A percentile compares a stretch with the other conserved stretches of the same genome.
phyloP scores from a whole-genome alignment of 2,888 invertebrate species.

The Altica lythri region DNA sequence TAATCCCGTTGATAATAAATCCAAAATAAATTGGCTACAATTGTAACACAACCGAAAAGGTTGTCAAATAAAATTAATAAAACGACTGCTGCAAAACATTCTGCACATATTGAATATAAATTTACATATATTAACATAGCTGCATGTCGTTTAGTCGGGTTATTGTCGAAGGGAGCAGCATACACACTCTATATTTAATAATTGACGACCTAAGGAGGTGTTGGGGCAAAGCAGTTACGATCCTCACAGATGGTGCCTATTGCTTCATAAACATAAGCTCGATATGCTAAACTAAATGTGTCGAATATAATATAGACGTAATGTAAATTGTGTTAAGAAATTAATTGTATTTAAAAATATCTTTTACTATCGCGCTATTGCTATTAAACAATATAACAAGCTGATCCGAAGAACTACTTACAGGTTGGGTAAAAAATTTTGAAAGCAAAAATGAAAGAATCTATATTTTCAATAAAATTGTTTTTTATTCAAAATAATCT shows the following conservation, averaged over 20 bases:
- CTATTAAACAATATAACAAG: too few relatives aligned
- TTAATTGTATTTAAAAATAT: too few relatives aligned
- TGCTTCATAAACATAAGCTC: constrained; percentile 51
- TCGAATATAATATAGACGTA: constrained; percentile 19
- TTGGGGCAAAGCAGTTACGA: constrained; percentile 49
- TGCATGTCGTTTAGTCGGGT: constrained; percentile 31
- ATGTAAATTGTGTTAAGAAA: too few relatives aligned
- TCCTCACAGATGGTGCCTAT: constrained; percentile 50
- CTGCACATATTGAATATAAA: constrained; percentile 41
- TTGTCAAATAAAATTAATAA: constrained; percentile 39
- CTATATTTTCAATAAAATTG: too few relatives aligned
- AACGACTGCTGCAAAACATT: constrained; percentile 33
- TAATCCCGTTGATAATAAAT: neutral
- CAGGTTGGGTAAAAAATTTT: too few relatives aligned
- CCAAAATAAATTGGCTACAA: constrained; percentile 14
- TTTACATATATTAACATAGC: constrained; percentile 43
- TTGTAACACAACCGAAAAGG: constrained; percentile 27
- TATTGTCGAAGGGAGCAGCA: constrained; percentile 32
- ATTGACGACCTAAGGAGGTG: constrained; percentile 49
- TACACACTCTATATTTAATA: constrained; percentile 47
- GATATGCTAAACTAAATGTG: constrained; percentile 49
- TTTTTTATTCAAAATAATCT: too few relatives aligned
- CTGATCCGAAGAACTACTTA: too few relatives aligned
- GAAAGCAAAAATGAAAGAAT: too few relatives aligned
- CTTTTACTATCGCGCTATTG: too few relatives aligned